phyloP scores from a whole-genome alignment of 1,140 invertebrate species.

The Papilio polytes region DNA sequence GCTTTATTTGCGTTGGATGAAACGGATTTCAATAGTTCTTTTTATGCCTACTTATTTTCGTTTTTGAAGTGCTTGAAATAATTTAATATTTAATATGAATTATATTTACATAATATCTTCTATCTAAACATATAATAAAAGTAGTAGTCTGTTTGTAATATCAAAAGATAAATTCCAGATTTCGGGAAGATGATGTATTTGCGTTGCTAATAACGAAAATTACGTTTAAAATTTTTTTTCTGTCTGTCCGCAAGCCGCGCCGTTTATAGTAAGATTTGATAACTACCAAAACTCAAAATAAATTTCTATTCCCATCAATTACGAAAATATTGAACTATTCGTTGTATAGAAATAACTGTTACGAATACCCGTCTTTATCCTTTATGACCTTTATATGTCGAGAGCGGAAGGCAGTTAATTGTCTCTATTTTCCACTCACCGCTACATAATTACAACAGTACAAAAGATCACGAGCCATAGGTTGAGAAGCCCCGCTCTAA shows the following conservation, averaged over 20 bases:
- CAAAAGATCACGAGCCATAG: conserved; percentile 30
- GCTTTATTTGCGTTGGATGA: conserved; percentile 35
- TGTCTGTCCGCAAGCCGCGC: no score
- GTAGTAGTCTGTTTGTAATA: no score
- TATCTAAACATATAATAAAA: no score
- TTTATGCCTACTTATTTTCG: conserved; percentile 2
- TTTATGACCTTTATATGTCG: not conserved
- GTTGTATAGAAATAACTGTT: not conserved
- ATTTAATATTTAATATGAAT: not conserved
- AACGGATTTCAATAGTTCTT: conserved; percentile 26
- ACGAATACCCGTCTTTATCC: not conserved
- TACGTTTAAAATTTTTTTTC: no score
- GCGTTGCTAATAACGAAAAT: no score
- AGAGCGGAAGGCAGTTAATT: conserved; percentile 9
- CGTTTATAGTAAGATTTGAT: not conserved
- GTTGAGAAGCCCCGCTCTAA: conserved; percentile 37
- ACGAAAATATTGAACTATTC: not conserved
- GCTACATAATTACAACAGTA: conserved; percentile 16
- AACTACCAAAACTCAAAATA: no score
- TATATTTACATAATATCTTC: not conserved
- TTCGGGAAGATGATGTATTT: no score
- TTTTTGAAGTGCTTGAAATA: not conserved
- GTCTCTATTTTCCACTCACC: conserved; percentile 14
- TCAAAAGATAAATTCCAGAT: not conserved
- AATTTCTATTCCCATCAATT: no score